A percentile compares a stretch with the other conserved stretches of the same genome.
These are phyloP conservation scores for Chionomys nivalis DNA, from an alignment of 2,113 vertebrate genomes.

Conservation along the genomic window DNA sequence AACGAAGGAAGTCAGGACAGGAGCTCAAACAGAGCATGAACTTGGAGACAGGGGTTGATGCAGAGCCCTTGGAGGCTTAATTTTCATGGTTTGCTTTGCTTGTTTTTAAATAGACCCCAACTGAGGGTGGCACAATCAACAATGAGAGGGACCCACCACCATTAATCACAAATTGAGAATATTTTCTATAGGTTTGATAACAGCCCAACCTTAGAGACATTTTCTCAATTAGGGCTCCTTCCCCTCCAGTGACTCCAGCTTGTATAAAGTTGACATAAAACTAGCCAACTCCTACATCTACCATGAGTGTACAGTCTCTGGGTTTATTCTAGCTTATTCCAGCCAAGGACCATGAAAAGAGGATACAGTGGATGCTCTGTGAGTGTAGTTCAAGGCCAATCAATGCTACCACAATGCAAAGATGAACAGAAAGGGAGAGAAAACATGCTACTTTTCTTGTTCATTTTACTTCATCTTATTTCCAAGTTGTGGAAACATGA, in stretches of 20 bases:
- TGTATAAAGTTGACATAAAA: neutral
- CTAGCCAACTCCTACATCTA: neutral
- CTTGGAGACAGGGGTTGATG: neutral
- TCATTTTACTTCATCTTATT: too few species aligned
- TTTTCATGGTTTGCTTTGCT: neutral
- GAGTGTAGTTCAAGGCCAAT: neutral
- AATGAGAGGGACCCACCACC: neutral
- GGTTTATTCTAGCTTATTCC: neutral
- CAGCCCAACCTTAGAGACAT: neutral
- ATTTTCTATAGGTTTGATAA: neutral
- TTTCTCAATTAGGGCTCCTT: neutral
- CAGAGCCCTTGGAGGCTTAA: neutral
- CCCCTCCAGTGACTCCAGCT: neutral
- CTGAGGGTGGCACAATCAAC: neutral
- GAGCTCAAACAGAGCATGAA: neutral
- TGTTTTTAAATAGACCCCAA: neutral
- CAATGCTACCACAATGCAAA: neutral
- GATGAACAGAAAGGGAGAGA: neutral
- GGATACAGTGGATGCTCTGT: rapidly evolving
- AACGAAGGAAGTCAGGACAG: neutral
- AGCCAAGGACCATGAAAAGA: neutral
- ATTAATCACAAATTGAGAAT: neutral
- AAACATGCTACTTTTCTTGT: neutral
- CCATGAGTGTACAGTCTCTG: neutral
- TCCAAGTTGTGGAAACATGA: neutral